Conservation (phyloP, 2,113 vertebrate species). For the Chloropsis hardwickii region DNA sequence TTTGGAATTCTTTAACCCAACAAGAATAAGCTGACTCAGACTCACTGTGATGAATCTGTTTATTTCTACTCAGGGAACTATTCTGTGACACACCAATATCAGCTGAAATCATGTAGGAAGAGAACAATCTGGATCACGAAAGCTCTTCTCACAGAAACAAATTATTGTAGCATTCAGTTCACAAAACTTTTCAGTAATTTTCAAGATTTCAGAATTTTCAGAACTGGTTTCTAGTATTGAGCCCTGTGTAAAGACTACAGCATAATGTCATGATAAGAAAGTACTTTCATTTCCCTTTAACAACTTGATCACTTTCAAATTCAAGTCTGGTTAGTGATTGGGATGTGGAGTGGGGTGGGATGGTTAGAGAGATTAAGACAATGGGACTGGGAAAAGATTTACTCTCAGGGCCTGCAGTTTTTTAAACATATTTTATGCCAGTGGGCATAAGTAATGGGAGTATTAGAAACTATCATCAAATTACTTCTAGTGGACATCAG, state of each 20-base stretch:
- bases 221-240: background rate
- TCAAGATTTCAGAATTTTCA: background rate
- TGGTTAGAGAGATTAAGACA: background rate
- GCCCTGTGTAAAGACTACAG: background rate
- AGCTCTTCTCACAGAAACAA: background rate
- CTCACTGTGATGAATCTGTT: background rate
- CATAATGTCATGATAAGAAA: background rate
- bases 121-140: background rate
- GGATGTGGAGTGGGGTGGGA: background rate
- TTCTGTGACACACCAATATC: background rate
- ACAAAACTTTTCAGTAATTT: background rate
- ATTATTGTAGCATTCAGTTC: background rate
- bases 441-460: accelerated
- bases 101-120: background rate
- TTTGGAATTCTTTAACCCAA: background rate
- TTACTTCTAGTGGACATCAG: background rate
- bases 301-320: background rate
- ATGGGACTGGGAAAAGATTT: background rate
- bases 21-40: background rate
- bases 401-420: background rate
- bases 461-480: background rate
- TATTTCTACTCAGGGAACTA: background rate
- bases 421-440: background rate
- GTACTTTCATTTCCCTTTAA: background rate
- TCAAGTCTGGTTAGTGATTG: background rate